A percentile compares a stretch with the other conserved stretches of the same genome.
Conservation (phyloP, 2,888 invertebrate species). For the Listrodromus nycthemerus region DNA sequence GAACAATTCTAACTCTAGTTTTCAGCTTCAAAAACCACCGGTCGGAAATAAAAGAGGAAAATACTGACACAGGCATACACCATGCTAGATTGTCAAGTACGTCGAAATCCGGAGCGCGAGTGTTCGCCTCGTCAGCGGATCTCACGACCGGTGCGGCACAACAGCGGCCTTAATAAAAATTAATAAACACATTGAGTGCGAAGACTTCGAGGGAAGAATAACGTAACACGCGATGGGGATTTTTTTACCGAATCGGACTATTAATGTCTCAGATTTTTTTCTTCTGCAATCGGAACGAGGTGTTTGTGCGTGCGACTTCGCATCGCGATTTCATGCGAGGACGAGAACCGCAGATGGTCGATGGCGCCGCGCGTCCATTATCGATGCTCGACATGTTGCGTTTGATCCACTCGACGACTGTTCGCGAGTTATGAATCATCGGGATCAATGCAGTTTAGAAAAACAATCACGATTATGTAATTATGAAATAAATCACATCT, state of each 20-base stretch:
- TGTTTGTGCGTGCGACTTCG: not conserved
- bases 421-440: not conserved
- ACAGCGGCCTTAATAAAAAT: constrained; percentile 56
- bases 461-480: constrained; percentile 56
- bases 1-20: constrained; percentile 82
- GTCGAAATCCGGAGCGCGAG: constrained; percentile 1
- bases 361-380: not conserved
- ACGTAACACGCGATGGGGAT: not conserved
- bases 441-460: constrained; percentile 15
- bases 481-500: constrained; percentile 61
- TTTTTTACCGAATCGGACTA: not conserved
- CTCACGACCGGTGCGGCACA: constrained; percentile 24
- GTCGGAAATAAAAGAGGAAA: constrained; percentile 89
- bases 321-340: constrained; percentile 13
- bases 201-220: constrained; percentile 8
- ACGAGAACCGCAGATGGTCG: constrained; percentile 5
- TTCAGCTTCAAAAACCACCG: constrained; percentile 91
- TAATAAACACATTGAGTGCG: constrained; percentile 23
- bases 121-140: not conserved
- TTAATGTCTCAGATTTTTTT: not conserved
- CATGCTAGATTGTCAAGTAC: constrained; percentile 49
- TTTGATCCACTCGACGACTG: not conserved
- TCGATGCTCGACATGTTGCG: not conserved
- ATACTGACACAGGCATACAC: constrained; percentile 84
- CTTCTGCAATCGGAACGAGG: constrained; percentile 8